These are phyloP conservation scores for Pogonophryne albipinna DNA, from an alignment of 2,797 vertebrate genomes.

Conservation along the genomic window DNA sequence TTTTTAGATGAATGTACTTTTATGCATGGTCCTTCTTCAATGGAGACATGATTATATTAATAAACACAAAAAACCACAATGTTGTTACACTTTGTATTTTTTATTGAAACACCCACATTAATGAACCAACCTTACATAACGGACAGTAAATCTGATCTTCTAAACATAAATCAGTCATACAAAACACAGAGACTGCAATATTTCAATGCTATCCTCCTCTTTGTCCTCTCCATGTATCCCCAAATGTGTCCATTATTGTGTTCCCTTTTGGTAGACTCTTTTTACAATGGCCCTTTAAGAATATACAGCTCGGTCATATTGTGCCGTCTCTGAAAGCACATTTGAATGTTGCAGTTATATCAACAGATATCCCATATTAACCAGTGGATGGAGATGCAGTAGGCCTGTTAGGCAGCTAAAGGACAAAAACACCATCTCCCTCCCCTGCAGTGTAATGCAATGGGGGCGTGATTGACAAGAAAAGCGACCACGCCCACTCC, in stretches of 20 bases:
- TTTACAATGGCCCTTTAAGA: not conserved
- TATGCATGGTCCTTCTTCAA: too few species aligned
- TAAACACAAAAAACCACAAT: not conserved
- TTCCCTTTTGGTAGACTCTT: not conserved
- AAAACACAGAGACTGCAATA: not conserved
- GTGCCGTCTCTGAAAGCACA: not conserved
- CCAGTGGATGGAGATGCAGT: conserved; percentile 35
- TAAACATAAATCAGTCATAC: too few species aligned
- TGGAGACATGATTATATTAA: not conserved
- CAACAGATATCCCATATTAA: conserved; percentile 11
- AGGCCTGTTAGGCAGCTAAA: conserved; percentile 35
- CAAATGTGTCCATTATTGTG: not conserved
- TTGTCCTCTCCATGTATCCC: not conserved
- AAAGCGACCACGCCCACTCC: conserved; percentile 34
- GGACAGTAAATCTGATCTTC: not conserved
- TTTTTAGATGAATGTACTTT: too few species aligned
- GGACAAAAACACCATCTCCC: conserved; percentile 41
- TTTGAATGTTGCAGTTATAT: not conserved
- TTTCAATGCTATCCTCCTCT: not conserved
- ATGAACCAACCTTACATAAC: not conserved
- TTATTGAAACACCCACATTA: not conserved
- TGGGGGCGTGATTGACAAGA: conserved; percentile 62
- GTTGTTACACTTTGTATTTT: conserved; percentile 1
- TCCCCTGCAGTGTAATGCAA: conserved; percentile 46
- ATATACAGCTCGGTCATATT: not conserved